Evolutionary conservation across 1,140 invertebrate genomes (phyloP), one percentile per base, ranked within the genome.

Genomic region (Neelides sp.): DNA sequence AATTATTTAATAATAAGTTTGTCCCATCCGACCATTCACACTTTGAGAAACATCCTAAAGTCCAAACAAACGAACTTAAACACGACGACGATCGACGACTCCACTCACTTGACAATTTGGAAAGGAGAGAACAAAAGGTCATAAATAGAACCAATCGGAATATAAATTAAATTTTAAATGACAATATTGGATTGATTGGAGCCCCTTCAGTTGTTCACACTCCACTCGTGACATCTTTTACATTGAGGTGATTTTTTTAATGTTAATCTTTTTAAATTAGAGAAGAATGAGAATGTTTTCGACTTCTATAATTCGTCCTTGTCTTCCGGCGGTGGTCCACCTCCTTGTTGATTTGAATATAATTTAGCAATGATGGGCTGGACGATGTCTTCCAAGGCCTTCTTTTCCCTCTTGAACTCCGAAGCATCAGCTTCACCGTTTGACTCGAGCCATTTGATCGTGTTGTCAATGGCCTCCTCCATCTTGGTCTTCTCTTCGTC

Each of bases 321-420:
- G 1, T 69, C 73, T 8, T 50, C 42, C 20, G 58, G 58, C 19
- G 81, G 78, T 46, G 82, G 79, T 2, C 80, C 78, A n/a, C 77
- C 75, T 37, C 79, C 72, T 36, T 82, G 82, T 66, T 93, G 86
- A n/a, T n/a, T n/a, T n/a, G n/a, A n/a, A 70, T 98, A 98, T 41
- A 98, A 71, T 73, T 98, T 98, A 17, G 89, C 82, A 64, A 98
- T 94, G 64, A 98, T 97, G 8, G 95, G 95, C 65, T 97, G 89
- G 4, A 96, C 90, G 48, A 95, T 79, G 61, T 90, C 83, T 68
- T 95, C 91, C 8, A 98, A 69, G 64, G 92, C 83, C 66, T 98
- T 98, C 81, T 98, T 98, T 65, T 97, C 88, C 65, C 86, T 84
- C 66, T 94, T 92, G 71, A 89, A 90, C 44, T 94, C 89, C 63